Percentiles rank a stretch among this genome's conserved stretches.
These are phyloP conservation scores for Athrips mouffetella DNA, from an alignment of 2,888 invertebrate species.

Conservation along the genomic window DNA sequence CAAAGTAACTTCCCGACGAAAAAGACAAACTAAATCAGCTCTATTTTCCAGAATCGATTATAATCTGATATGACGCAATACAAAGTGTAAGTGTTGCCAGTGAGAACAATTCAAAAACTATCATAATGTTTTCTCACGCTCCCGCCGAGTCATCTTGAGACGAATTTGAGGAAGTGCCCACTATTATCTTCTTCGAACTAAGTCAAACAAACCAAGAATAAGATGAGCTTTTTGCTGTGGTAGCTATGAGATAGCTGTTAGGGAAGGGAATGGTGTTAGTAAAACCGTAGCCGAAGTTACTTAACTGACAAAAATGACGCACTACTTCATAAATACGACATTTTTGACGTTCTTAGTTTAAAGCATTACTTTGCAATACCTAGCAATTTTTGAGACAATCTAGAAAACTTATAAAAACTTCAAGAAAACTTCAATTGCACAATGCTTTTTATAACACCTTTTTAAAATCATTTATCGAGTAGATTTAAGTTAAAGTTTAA, in stretches of 20 bases:
- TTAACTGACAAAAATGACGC: no score
- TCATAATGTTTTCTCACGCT: constrained; percentile 67
- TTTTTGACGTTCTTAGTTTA: no score
- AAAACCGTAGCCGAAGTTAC: no score
- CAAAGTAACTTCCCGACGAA: not conserved
- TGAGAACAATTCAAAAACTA: constrained; percentile 41
- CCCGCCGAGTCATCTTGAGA: constrained; percentile 57
- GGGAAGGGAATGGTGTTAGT: not conserved
- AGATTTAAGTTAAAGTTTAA: no score
- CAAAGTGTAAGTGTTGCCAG: constrained; percentile 22
- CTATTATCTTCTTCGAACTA: constrained; percentile 65
- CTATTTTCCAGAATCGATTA: constrained; percentile 8
- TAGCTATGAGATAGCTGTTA: no score
- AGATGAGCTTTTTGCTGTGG: constrained; percentile 21
- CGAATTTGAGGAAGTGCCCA: constrained; percentile 67
- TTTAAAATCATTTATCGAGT: no score
- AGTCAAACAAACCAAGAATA: constrained; percentile 56
- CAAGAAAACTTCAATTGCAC: no score
- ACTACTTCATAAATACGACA: no score
- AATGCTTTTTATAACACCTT: no score
- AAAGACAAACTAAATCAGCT: not conserved
- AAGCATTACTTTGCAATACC: no score
- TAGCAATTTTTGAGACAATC: no score
- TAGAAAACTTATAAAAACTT: no score
- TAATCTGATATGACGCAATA: constrained; percentile 19